Base-by-base conservation (phyloP, 2,797 vertebrate genomes). In the Hoplostethus atlanticus region DNA sequence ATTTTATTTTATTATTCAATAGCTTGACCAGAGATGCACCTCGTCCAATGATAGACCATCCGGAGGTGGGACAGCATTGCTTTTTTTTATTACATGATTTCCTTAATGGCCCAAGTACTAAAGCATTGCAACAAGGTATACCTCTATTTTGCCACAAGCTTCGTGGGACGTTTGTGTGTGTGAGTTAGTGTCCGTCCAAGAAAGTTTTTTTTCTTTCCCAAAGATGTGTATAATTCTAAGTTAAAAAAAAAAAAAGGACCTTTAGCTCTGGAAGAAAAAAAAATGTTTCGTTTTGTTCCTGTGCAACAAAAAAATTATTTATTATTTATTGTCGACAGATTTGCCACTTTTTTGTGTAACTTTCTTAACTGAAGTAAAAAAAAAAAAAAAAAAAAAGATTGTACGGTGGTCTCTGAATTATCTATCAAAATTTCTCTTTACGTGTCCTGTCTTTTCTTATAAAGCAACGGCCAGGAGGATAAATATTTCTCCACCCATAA, bases 301-400 rank as follows among this genome's bases (percentile, higher is more conserved):
- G 95, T 96, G 95, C 96, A 96, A 95, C 95, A 21, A 21, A 96
- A 84, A 95, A 90, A 89, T 96, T 97, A 98, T 98, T 98, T 98
- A 98, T 98, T 98, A 98, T 99, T 98, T 98, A 99, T 98, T 98
- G 97, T 97, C 89, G 25, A 94, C 95, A 96, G 94, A 97, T 95
- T 96, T 97, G 97, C 96, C 96, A 97, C 96, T 21, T 96, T 97
- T 97, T 97, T 96, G 94, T 97, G 97, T 97, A 95, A 94, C 93
- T 97, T 97, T 96, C 96, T 96, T 97, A 96, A 96, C 93, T 95
- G 93, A 97, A 97, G 95, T 96, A 96, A 96, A 21, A 21, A 21
- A 21, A 21, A 21, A 21, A 21, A 21, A 95, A 94, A 91, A 25
- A 91, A 76, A 88, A 94, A 91, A 84, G 71, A 85, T 81, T 95